Evolutionary conservation across 2,113 vertebrate species (phyloP).

Genomic region (Eurystomus gularis): DNA sequence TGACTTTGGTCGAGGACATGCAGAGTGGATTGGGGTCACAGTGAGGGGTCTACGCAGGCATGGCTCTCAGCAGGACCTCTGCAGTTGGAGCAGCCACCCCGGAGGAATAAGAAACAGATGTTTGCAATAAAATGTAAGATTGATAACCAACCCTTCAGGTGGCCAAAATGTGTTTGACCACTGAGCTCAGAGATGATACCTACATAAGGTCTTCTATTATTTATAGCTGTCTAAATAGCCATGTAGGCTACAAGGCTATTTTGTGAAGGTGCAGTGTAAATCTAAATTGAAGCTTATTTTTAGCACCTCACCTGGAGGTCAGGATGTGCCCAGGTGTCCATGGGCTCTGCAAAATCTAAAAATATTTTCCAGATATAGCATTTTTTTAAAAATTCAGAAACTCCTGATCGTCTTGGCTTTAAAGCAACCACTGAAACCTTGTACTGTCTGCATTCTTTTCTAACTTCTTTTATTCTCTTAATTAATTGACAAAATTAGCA

Average conservation of each 20-base stretch:
- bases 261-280: background rate
- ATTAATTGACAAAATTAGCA: background rate
- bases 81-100: background rate
- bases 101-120: rapidly evolving
- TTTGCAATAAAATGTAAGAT: background rate
- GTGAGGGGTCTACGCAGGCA: background rate
- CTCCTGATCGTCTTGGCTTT: background rate
- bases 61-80: background rate
- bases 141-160: background rate
- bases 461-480: background rate
- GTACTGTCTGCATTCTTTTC: rapidly evolving
- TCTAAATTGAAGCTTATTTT: background rate
- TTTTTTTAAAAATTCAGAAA: background rate
- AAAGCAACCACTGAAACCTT: background rate
- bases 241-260: background rate
- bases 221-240: background rate
- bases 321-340: background rate
- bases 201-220: background rate
- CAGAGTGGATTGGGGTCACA: rapidly evolving
- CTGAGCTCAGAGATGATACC: background rate
- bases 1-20: background rate
- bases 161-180: background rate
- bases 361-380: background rate
- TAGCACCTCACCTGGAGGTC: background rate
- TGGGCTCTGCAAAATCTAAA: background rate